These are phyloP conservation scores for Drosophila jambulina DNA, from an alignment of 1,140 invertebrate genomes.

Conservation along the genomic window DNA sequence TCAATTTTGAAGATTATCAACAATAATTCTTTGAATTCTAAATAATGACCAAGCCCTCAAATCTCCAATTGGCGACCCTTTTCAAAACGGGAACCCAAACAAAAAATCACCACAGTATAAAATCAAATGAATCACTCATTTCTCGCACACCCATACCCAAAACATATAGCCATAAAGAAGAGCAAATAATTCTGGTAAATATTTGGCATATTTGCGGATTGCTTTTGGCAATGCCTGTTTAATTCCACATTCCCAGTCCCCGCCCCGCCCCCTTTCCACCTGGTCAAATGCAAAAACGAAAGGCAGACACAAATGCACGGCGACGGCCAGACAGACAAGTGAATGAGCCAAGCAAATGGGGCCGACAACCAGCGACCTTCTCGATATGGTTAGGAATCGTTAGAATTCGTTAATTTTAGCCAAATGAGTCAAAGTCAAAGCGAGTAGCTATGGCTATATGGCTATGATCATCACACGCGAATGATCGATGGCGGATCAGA, in stretches of 20 bases:
- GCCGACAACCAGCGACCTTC: conserved; percentile 69
- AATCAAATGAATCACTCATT: conserved; percentile 54
- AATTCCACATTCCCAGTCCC: conserved; percentile 25
- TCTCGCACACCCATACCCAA: conserved; percentile 28
- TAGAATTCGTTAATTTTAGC: conserved; percentile 72
- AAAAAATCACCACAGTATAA: conserved; percentile 2
- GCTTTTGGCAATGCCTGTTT: conserved; percentile 72
- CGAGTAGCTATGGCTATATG: conserved; percentile 21
- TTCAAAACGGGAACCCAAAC: conserved; percentile 1
- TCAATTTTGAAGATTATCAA: not conserved
- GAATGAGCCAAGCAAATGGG: conserved; percentile 74
- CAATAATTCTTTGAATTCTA: not conserved
- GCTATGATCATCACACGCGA: conserved; percentile 1
- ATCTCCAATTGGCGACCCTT: conserved; percentile 6
- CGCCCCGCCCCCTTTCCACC: conserved; percentile 1
- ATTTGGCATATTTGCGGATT: conserved; percentile 73
- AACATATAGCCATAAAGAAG: conserved; percentile 7
- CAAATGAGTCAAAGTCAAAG: conserved; percentile 75
- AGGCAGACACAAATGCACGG: conserved; percentile 65
- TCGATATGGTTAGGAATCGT: conserved; percentile 77
- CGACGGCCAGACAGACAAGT: conserved; percentile 57
- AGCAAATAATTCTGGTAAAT: conserved; percentile 69
- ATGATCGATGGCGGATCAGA: conserved; percentile 43
- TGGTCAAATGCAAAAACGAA: conserved; percentile 49
- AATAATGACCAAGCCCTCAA: not conserved